phyloP scores from a whole-genome alignment of 2,888 invertebrate genomes.

The Sminthurides aquaticus region DNA sequence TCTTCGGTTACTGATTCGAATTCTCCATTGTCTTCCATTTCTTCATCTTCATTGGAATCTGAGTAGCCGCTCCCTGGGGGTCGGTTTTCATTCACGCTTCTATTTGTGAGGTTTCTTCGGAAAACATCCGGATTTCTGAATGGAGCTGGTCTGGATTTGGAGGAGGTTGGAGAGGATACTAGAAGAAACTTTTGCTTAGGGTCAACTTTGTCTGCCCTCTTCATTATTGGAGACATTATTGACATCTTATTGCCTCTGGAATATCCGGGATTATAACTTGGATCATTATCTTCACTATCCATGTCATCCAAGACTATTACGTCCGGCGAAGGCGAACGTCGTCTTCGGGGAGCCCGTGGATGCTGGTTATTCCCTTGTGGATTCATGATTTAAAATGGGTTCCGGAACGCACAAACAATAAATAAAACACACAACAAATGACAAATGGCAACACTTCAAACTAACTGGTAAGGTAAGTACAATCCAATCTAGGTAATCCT shows the following conservation, averaged over 20 bases:
- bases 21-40: not conserved
- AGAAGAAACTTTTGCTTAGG: not conserved
- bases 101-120: not conserved
- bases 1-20: not conserved
- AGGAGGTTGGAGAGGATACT: not conserved
- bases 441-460: not conserved
- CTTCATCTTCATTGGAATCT: not conserved
- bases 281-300: constrained; percentile 16
- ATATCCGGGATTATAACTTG: constrained; percentile 6
- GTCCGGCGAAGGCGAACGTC: constrained; percentile 12
- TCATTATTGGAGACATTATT: constrained; percentile 41
- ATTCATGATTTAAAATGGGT: too few species aligned
- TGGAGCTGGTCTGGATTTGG: not conserved
- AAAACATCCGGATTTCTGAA: not conserved
- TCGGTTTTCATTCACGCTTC: not conserved
- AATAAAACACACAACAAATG: not conserved
- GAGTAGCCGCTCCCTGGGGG: not conserved
- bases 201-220: constrained; percentile 20
- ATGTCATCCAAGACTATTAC: constrained; percentile 12
- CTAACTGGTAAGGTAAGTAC: too few species aligned
- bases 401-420: too few species aligned
- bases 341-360: not conserved
- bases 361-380: too few species aligned
- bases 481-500: too few species aligned
- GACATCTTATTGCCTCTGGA: constrained; percentile 28